Evolutionary conservation across 2,113 vertebrate species (phyloP), one percentile per base, ranked within the genome.

Genomic region (Ploceus nigricollis): DNA sequence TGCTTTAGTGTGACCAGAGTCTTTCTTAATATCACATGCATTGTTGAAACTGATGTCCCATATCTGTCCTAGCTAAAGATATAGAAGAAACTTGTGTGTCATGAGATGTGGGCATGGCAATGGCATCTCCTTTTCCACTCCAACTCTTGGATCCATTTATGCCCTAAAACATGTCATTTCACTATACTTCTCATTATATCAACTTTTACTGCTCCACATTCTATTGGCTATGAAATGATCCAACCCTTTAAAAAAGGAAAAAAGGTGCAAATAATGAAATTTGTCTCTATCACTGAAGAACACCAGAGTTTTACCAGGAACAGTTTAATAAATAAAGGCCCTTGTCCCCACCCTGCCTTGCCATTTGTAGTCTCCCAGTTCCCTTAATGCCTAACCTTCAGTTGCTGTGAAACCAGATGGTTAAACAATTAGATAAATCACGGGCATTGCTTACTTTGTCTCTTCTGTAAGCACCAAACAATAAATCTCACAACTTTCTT

Each of bases 371-470:
- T 89, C 86, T 78, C 48, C 47, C 64, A 13, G 15, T 92, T 93
- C 90, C 94, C 78, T 96, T 85, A 45, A 25, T 2, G 73, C 89
- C 97, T 97, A 97, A 98, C 97, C 97, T 97, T 93, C 93, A 85
- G 90, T 96, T 60, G 39, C 90, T 68, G 90, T 69, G 92, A 96
- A 97, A 97, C 96, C 98, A 98, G 98, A 98, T 98, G 98, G 97
- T 96, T 92, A 97, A 98, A 98, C 98, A 98, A 98, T 98, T 94
- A 96, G 96, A 98, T 97, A 96, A 97, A 94, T 94, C 3, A 30
- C 1, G 5, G 57, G 51, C 76, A 45, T 81, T 96, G 94, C 95
- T 97, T 96, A 95, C 68, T 96, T 86, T 82, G 95, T 87, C 92
- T 95, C 91, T 90, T 96, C 94, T 90, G 31, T 79, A 85, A 96